phyloP scores from a whole-genome alignment of 1,140 invertebrate species.

The Pogonomyrmex californicus region DNA sequence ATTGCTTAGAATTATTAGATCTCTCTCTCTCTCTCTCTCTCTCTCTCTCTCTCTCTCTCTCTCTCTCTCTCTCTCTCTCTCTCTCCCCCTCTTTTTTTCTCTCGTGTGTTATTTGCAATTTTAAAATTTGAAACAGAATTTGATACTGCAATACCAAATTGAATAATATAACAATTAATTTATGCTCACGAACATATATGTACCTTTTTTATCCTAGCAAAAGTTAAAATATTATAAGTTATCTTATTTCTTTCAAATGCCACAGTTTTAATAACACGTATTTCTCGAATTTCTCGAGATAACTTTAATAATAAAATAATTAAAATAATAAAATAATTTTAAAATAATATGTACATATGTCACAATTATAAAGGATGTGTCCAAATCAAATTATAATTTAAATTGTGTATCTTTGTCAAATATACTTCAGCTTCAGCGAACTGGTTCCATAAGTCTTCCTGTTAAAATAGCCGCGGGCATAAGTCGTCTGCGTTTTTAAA shows the following conservation, averaged over 20 bases:
- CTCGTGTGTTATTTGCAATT: not conserved
- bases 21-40: not conserved
- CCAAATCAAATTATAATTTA: not conserved
- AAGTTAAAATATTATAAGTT: not conserved
- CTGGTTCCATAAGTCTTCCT: slow-evolving; percentile 56
- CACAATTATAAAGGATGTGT: too few relatives aligned
- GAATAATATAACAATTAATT: not conserved
- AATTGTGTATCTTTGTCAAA: not conserved
- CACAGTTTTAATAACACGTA: not conserved
- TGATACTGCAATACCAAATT: too few relatives aligned
- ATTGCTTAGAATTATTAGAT: not conserved
- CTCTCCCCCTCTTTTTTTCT: too few relatives aligned
- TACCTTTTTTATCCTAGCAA: not conserved
- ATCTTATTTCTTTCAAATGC: not conserved
- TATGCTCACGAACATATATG: not conserved
- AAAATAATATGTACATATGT: not conserved
- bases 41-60: not conserved
- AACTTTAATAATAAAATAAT: not conserved
- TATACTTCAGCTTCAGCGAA: slow-evolving; percentile 38
- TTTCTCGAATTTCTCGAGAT: not conserved
- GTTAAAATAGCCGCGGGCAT: not conserved
- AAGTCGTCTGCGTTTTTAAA: not conserved
- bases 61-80: too few relatives aligned
- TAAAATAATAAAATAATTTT: not conserved
- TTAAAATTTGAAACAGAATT: not conserved